These are phyloP conservation scores for Coboldia fuscipes DNA, from an alignment of 1,140 invertebrate species.

Conservation along the genomic window DNA sequence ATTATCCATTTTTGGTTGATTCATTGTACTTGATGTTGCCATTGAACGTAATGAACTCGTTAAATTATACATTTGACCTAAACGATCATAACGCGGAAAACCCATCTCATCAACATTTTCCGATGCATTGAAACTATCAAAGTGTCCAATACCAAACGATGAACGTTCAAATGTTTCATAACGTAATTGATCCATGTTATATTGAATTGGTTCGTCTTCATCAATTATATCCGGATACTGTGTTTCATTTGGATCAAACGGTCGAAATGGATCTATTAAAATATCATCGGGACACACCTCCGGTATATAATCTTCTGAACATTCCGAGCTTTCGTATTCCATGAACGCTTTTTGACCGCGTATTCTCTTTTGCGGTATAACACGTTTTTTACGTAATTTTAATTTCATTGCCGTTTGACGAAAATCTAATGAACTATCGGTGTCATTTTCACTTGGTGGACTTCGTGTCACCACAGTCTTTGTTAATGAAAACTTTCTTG, in stretches of 20 bases:
- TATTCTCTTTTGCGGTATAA: slow-evolving; percentile 28
- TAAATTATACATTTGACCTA: slow-evolving; percentile 25
- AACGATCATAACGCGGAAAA: slow-evolving; percentile 31
- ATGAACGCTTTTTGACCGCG: slow-evolving; percentile 27
- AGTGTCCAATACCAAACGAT: slow-evolving; percentile 11
- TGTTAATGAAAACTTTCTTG: slow-evolving; percentile 26
- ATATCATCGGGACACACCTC: no score
- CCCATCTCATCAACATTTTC: slow-evolving; percentile 37
- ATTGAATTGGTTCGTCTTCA: slow-evolving; percentile 14
- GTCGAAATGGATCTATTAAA: no score
- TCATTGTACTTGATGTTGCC: neutral
- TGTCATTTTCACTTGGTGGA: slow-evolving; percentile 42
- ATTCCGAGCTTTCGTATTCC: slow-evolving; percentile 32
- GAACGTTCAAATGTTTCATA: slow-evolving; percentile 12
- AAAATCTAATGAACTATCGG: slow-evolving; percentile 40
- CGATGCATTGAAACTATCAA: slow-evolving; percentile 33
- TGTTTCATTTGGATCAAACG: slow-evolving; percentile 25
- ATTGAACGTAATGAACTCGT: slow-evolving; percentile 19
- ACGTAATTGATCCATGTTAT: neutral
- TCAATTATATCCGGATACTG: slow-evolving; percentile 19
- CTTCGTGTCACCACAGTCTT: slow-evolving; percentile 30
- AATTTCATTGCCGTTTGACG: slow-evolving; percentile 31
- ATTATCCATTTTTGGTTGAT: slow-evolving; percentile 4
- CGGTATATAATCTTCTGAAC: slow-evolving; percentile 38
- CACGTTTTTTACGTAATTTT: slow-evolving; percentile 32